These are phyloP conservation scores for Meteorus cinctellus DNA, from an alignment of 2,888 invertebrate species.

Conservation along the genomic window DNA sequence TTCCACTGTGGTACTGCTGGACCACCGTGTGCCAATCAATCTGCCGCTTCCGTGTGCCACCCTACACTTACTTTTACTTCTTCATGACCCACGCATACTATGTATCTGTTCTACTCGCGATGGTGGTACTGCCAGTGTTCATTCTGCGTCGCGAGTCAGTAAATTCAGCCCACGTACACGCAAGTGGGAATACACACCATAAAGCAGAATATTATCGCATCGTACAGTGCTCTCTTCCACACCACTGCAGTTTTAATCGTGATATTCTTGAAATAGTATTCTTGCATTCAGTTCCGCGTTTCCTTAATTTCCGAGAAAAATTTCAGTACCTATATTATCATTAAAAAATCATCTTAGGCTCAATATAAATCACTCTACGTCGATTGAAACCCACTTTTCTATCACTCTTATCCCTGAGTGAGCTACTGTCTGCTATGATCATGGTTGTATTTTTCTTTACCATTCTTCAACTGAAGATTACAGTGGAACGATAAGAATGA, in stretches of 20 bases:
- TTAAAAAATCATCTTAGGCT: background rate
- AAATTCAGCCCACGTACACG: conserved; percentile 56
- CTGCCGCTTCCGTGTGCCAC: conserved; percentile 16
- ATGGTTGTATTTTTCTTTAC: conserved; percentile 60
- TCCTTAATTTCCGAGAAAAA: background rate
- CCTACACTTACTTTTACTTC: background rate
- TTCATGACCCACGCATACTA: background rate
- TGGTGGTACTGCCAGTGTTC: conserved; percentile 15
- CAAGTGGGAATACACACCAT: conserved; percentile 53
- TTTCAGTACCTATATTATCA: background rate
- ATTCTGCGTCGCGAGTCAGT: conserved; percentile 51
- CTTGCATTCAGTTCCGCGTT: background rate
- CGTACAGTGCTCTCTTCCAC: conserved; percentile 21
- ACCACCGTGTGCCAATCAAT: conserved; percentile 46
- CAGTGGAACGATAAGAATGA: conserved; percentile 61
- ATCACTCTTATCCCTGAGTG: background rate
- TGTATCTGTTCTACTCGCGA: background rate
- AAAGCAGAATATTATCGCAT: conserved; percentile 61
- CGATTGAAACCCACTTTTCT: background rate
- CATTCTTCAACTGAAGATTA: conserved; percentile 54
- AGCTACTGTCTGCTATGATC: conserved; percentile 63
- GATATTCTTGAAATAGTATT: background rate
- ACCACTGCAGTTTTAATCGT: background rate
- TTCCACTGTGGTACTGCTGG: conserved; percentile 36
- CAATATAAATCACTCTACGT: background rate